Evolutionary conservation across 1,140 invertebrate species (phyloP), one percentile per base, ranked within the genome.

Genomic region (Temnothorax curvispinosus): DNA sequence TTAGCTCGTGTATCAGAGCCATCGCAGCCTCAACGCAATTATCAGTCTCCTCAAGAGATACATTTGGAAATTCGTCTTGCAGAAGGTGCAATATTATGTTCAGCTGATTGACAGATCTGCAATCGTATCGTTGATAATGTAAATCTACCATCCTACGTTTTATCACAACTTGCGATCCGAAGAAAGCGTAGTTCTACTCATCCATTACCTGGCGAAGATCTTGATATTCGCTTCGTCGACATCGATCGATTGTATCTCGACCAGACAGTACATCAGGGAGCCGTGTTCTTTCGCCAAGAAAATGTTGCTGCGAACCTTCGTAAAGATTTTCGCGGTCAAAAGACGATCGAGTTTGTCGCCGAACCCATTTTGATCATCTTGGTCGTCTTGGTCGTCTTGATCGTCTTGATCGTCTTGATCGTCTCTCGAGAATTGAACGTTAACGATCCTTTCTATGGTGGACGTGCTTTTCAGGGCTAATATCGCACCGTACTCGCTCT

Each of bases 391-490:
- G 27, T 27, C 27, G 27, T 27, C 27, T 27, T 27, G 27, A 1
- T 50, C 13, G 11, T 15, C 13, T 41, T 15, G 3, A 75, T 90
- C 41, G 3, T 58, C 18, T 32, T n/a, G n/a, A 32, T 58, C n/a
- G 2, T 74, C 13, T 15, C 90, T 11, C 11, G 88, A 77, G 1
- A 95, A 82, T 0, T 78, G n/a, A 58, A 90, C 0, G 6, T 35
- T 65, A 0, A 94, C 15, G 0, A 77, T 86, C 50, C 87, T 93
- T 0, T 94, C 92, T 11, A 44, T 18, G 0, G 93, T 64, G 13
- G 92, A 93, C 2, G 91, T 71, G n/a, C 90, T 78, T 65, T 94
- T 95, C 13, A 93, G 47, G 0, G 94, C 91, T 7, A 95, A 58
- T 18, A 95, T 65, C 7, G 54, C 54, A 38, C 64, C 89, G 0